Evolutionary conservation across 2,888 invertebrate genomes (phyloP).

Genomic region (Gymnosoma rotundatum): DNA sequence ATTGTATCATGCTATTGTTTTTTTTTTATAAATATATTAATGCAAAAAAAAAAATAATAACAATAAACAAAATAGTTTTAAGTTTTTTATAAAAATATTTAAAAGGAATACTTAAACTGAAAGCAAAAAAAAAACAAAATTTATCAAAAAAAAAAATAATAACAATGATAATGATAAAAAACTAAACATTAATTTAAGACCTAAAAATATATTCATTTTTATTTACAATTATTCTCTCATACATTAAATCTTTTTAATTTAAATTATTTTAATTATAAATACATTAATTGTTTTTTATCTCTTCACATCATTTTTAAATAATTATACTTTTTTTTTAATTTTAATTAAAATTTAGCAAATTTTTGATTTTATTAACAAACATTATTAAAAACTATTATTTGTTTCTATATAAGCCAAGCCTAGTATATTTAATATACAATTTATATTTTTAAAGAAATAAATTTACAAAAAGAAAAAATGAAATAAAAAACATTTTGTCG

Average conservation of each 20-base stretch:
- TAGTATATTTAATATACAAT: conserved; percentile 70
- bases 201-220: conserved; percentile 50
- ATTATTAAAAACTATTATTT: conserved; percentile 43
- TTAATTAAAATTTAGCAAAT: conserved; percentile 65
- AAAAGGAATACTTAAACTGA: conserved; percentile 17
- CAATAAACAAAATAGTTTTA: conserved; percentile 36
- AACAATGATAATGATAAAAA: too few relatives aligned
- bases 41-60: conserved; percentile 15
- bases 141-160: conserved; percentile 29
- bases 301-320: conserved; percentile 9
- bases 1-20: conserved; percentile 58
- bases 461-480: conserved; percentile 29
- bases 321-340: conserved; percentile 44
- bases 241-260: conserved; percentile 40
- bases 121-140: not conserved
- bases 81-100: conserved; percentile 57
- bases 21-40: conserved; percentile 55
- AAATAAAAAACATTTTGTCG: conserved; percentile 41
- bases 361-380: conserved; percentile 55
- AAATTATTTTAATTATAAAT: conserved; percentile 48
- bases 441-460: conserved; percentile 62
- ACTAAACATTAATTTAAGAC: conserved; percentile 28
- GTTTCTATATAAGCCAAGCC: conserved; percentile 63
- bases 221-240: conserved; percentile 39
- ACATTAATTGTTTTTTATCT: conserved; percentile 36